Evolutionary conservation across 2,888 invertebrate genomes (phyloP).

Genomic region (Asteroscopus sphinx): DNA sequence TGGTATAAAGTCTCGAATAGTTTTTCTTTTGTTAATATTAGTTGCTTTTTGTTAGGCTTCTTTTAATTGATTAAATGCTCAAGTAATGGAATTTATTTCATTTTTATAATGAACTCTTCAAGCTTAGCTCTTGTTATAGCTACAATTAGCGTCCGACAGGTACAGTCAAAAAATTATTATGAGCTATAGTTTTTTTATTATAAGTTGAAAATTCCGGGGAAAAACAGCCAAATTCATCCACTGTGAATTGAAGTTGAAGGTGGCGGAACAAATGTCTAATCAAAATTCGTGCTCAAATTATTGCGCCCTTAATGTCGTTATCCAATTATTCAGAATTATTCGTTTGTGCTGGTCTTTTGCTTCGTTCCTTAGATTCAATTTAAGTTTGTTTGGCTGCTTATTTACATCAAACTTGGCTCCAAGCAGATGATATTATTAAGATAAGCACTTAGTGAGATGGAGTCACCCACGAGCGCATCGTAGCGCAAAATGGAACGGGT

Average conservation of each 20-base stretch:
- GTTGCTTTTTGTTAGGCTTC: conserved; percentile 12
- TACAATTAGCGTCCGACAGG: too few species aligned
- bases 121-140: too few species aligned
- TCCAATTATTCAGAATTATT: conserved; percentile 21
- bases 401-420: conserved; percentile 11
- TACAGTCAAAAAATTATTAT: too few species aligned
- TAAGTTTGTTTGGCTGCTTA: conserved; percentile 10
- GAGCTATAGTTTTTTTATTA: too few species aligned
- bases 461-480: conserved; percentile 1
- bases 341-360: neutral
- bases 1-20: neutral
- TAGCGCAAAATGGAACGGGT: conserved; percentile 16
- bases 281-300: conserved; percentile 19
- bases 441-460: conserved; percentile 9
- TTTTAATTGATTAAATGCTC: conserved; percentile 27
- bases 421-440: conserved; percentile 16
- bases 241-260: neutral
- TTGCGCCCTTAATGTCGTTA: conserved; percentile 3
- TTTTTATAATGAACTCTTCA: neutral
- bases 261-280: conserved; percentile 14
- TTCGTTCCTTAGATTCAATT: conserved; percentile 4
- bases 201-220: too few species aligned
- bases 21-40: conserved; percentile 13
- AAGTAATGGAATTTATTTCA: neutral
- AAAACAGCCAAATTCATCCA: too few species aligned